Evolutionary conservation across 92 coral and sea anemone species (phyloP).

Genomic region (Epizoanthus illoricatus): DNA sequence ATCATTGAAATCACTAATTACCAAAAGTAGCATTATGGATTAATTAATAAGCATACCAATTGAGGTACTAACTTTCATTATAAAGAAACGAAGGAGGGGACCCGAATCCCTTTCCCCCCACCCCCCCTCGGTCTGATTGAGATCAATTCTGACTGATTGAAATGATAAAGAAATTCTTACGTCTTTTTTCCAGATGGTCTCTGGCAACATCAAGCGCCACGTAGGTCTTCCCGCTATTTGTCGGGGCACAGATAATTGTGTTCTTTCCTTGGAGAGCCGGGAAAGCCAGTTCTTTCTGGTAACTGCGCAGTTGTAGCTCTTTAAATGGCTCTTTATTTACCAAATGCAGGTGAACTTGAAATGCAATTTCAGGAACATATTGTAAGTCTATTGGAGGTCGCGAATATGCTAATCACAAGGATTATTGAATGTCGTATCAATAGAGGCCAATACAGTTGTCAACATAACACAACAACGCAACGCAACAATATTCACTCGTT

Average conservation of each 20-base stretch:
- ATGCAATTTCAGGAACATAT: neutral
- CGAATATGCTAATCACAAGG: neutral
- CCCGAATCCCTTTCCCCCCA: too few relatives aligned
- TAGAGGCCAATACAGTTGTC: neutral
- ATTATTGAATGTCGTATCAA: neutral
- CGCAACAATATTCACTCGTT: too few relatives aligned
- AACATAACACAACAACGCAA: too few relatives aligned
- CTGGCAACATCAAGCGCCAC: slow-evolving; percentile 77
- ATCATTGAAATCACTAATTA: too few relatives aligned
- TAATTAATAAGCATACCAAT: too few relatives aligned
- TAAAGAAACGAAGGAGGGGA: too few relatives aligned
- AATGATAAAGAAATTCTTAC: neutral
- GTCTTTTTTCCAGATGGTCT: slow-evolving; percentile 46
- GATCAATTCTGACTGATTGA: too few relatives aligned
- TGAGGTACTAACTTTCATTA: too few relatives aligned
- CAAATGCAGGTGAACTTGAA: neutral
- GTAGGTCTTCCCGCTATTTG: slow-evolving; percentile 87
- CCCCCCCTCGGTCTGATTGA: too few relatives aligned
- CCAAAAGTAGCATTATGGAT: too few relatives aligned
- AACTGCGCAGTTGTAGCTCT: slow-evolving; percentile 57
- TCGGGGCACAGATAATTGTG: slow-evolving; percentile 86
- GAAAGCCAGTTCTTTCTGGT: slow-evolving; percentile 66
- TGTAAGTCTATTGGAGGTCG: too few relatives aligned
- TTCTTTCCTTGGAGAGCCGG: slow-evolving; percentile 79
- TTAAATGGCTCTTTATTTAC: neutral